A percentile compares a stretch with the other conserved stretches of the same genome.
phyloP scores from a whole-genome alignment of 1,140 invertebrate species.

The Hylaeus anthracinus region DNA sequence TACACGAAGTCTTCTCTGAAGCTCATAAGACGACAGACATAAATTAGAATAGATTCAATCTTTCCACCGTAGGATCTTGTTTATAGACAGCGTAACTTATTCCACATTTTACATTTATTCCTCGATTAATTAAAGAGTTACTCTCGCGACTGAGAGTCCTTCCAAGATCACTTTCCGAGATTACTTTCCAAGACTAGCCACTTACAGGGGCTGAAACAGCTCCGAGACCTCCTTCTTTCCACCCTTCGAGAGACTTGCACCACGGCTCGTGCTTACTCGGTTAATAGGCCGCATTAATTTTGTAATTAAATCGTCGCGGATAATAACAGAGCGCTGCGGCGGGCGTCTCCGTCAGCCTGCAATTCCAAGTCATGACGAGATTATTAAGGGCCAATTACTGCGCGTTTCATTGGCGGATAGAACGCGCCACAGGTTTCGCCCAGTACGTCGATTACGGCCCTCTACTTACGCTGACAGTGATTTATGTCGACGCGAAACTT shows the following conservation, averaged over 20 bases:
- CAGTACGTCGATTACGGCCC: slow-evolving; percentile 66
- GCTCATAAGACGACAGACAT: not conserved
- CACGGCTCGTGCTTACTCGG: slow-evolving; percentile 31
- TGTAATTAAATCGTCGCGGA: slow-evolving; percentile 78
- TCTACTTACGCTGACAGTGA: slow-evolving; percentile 77
- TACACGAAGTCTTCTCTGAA: not conserved
- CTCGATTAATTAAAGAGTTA: not conserved
- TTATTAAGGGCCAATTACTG: slow-evolving; percentile 79
- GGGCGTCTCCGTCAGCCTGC: slow-evolving; percentile 61
- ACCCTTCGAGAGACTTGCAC: not conserved
- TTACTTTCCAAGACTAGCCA: slow-evolving; percentile 25
- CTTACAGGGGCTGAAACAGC: slow-evolving; percentile 34
- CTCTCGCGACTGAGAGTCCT: not conserved
- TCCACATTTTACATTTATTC: not conserved
- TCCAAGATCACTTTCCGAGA: not conserved
- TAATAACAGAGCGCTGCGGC: slow-evolving; percentile 75
- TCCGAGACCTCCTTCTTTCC: slow-evolving; percentile 5
- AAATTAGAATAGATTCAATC: too few relatives aligned
- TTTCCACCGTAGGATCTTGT: too few relatives aligned
- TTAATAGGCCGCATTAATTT: slow-evolving; percentile 78
- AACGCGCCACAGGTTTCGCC: slow-evolving; percentile 54
- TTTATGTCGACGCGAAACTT: slow-evolving; percentile 64
- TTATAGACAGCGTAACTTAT: too few relatives aligned
- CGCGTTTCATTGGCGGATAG: slow-evolving; percentile 72
- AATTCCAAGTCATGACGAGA: slow-evolving; percentile 78